Evolutionary conservation across 1,140 invertebrate genomes (phyloP).

Genomic region (Schlechtendalia chinensis): DNA sequence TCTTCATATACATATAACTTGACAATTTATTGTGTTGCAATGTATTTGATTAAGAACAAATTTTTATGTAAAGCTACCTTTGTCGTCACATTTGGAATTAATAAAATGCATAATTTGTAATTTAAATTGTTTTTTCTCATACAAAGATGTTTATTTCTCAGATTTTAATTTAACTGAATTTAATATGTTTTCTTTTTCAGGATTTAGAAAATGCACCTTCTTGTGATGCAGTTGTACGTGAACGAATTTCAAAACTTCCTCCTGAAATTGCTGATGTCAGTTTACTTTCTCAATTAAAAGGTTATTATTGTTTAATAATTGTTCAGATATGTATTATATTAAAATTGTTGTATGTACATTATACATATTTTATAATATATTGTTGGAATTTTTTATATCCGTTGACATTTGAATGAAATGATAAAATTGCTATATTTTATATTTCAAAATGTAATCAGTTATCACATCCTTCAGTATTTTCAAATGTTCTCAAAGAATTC

Average conservation of each 20-base stretch:
- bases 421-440: not conserved
- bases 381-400: conserved; percentile 3
- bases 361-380: not conserved
- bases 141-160: no score
- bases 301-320: conserved; percentile 56
- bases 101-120: no score
- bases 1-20: no score
- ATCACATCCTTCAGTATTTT: not conserved
- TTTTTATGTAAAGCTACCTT: no score
- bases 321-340: not conserved
- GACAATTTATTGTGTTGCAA: no score
- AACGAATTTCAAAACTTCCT: conserved; percentile 89
- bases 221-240: conserved; percentile 85
- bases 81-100: no score
- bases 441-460: not conserved
- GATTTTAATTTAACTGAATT: not conserved
- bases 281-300: conserved; percentile 77
- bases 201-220: conserved; percentile 92
- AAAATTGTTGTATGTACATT: not conserved
- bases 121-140: no score
- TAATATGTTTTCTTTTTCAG: conserved; percentile 58
- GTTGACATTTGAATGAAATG: not conserved
- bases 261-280: conserved; percentile 91
- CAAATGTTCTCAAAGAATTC: no score
- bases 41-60: no score